Conservation (phyloP, 2,113 vertebrate species). For the Paramormyrops kingsleyae region DNA sequence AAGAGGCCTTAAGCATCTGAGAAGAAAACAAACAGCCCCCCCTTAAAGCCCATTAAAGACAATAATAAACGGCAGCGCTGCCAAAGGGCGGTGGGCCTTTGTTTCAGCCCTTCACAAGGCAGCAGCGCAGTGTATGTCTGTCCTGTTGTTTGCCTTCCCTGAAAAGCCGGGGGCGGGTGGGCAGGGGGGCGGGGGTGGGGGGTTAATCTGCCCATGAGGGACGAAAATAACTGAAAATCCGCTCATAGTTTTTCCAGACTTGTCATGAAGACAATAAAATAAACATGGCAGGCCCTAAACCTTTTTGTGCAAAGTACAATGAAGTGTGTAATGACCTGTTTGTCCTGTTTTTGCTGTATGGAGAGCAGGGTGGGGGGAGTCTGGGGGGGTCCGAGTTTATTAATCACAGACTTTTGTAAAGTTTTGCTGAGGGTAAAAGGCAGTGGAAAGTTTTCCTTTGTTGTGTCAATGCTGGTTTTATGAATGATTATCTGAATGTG, state of each 20-base stretch:
- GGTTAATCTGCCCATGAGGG: neutral
- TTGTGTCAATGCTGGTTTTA: neutral
- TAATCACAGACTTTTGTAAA: neutral
- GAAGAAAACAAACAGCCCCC: constrained; percentile 33
- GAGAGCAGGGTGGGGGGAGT: neutral
- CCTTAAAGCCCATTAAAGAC: constrained; percentile 58
- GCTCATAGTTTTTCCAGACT: constrained; percentile 3
- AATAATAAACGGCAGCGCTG: constrained; percentile 63
- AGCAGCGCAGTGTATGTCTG: constrained; percentile 34
- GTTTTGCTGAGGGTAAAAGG: neutral
- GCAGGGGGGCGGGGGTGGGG: neutral
- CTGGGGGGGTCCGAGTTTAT: neutral
- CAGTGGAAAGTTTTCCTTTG: neutral
- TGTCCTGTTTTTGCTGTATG: neutral
- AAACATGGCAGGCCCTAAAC: neutral
- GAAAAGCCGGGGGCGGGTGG: constrained; percentile 8
- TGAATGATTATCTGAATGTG: neutral
- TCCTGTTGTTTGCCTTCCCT: constrained; percentile 30
- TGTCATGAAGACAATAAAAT: constrained; percentile 7
- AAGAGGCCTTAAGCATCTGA: constrained; percentile 57
- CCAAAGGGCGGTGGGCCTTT: constrained; percentile 57
- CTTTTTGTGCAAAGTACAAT: neutral
- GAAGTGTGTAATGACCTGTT: neutral
- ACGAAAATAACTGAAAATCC: constrained; percentile 9
- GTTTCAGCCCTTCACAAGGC: constrained; percentile 39